Conservation (phyloP, 2,797 vertebrate genomes). For the Tympanoctomys barrerae region DNA sequence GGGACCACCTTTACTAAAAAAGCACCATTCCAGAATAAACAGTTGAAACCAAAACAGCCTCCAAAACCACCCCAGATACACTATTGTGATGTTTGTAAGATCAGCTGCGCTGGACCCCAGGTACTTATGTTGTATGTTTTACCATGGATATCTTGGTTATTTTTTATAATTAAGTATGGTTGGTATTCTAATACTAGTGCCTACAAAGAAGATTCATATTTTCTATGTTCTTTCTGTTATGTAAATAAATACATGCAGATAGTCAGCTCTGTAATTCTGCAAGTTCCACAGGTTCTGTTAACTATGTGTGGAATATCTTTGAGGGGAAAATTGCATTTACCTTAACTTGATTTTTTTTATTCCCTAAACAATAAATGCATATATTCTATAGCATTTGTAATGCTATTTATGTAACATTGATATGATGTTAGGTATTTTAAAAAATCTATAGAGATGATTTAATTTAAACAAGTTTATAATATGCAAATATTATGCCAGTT, state of each 20-base stretch:
- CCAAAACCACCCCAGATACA: conserved; percentile 99
- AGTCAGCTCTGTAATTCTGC: background rate
- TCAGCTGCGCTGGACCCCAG: conserved; percentile 99
- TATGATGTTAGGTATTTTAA: background rate
- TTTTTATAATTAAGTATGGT: conserved; percentile 52
- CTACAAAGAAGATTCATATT: conserved; percentile 42
- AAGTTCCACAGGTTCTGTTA: background rate
- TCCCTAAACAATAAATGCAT: background rate
- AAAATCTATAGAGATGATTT: background rate
- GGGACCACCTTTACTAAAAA: conserved; percentile 98
- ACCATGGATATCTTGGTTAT: conserved; percentile 21
- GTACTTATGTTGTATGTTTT: conserved; percentile 87
- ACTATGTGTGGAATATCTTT: background rate
- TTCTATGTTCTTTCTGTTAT: background rate
- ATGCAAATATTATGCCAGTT: background rate
- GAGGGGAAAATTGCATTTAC: background rate
- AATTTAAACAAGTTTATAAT: background rate
- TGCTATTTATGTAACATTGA: background rate
- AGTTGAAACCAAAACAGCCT: conserved; percentile 96
- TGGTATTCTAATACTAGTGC: background rate
- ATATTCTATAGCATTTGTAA: background rate
- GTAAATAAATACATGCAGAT: background rate
- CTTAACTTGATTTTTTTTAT: background rate
- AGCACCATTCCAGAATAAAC: conserved; percentile 97
- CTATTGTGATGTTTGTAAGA: conserved; percentile 99